phyloP scores from a whole-genome alignment of 2,888 invertebrate genomes.

The Ectobius pallidus region DNA sequence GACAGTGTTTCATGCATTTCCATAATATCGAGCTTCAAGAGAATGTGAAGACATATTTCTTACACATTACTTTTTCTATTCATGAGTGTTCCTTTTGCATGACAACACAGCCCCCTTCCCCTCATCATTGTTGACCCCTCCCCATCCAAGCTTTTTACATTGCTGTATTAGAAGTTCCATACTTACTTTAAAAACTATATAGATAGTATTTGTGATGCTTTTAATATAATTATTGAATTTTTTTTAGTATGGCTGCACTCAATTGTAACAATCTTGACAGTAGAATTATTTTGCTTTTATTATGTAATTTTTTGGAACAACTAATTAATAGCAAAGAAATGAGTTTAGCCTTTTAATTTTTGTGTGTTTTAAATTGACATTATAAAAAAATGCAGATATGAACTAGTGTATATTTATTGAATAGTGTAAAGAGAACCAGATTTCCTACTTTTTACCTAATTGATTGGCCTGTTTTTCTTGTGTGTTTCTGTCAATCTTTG shows the following conservation, averaged over 20 bases:
- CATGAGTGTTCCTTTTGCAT: conserved; percentile 22
- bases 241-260: not conserved
- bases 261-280: not conserved
- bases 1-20: conserved; percentile 25
- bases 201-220: conserved; percentile 16
- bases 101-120: conserved; percentile 8
- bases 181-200: conserved; percentile 5
- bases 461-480: conserved; percentile 25
- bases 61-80: conserved; percentile 21
- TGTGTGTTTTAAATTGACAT: conserved; percentile 14
- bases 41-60: conserved; percentile 5
- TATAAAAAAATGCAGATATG: conserved; percentile 14
- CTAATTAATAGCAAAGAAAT: not conserved
- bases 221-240: not conserved
- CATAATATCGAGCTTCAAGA: conserved; percentile 24
- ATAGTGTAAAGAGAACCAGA: conserved; percentile 23
- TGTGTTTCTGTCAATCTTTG: conserved; percentile 32
- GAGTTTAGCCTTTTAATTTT: not conserved
- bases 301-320: conserved; percentile 11
- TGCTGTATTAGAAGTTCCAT: not conserved
- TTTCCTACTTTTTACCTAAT: conserved; percentile 20
- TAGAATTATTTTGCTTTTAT: not conserved
- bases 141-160: not conserved
- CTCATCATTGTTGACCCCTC: not conserved
- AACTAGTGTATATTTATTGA: conserved; percentile 33